Conservation (phyloP, 1,140 invertebrate genomes). For the Drosophila lowei region DNA sequence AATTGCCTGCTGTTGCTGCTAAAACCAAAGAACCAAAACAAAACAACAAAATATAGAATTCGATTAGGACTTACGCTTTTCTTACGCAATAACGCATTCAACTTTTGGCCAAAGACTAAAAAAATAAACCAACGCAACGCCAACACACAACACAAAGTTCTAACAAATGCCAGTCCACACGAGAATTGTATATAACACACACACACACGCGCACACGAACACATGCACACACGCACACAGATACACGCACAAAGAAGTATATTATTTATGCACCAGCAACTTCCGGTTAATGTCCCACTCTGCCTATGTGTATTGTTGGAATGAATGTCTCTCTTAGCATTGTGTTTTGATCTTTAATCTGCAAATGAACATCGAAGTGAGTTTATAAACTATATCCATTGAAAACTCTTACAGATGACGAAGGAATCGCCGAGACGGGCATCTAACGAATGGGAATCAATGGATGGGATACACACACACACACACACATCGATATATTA, state of each 20-base stretch:
- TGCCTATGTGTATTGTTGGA: neutral
- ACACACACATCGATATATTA: slow-evolving; percentile 20
- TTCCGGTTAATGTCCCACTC: too few species aligned
- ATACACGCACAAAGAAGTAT: neutral
- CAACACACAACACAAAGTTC: too few species aligned
- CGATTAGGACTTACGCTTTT: too few species aligned
- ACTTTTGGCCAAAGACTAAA: too few species aligned
- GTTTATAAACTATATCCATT: too few species aligned
- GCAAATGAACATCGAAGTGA: too few species aligned
- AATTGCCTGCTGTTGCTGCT: slow-evolving; percentile 28
- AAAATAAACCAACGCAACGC: too few species aligned
- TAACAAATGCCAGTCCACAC: too few species aligned
- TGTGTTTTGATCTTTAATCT: too few species aligned
- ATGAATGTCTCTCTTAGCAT: neutral
- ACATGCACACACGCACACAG: neutral
- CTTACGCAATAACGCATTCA: too few species aligned
- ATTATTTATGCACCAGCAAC: neutral
- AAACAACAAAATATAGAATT: slow-evolving; percentile 1
- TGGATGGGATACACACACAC: neutral
- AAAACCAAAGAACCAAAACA: slow-evolving; percentile 16
- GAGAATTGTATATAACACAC: neutral
- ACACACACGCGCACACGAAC: neutral
- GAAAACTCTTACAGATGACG: slow-evolving; percentile 89
- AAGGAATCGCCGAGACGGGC: slow-evolving; percentile 96
- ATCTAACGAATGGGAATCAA: slow-evolving; percentile 86